phyloP scores from a whole-genome alignment of 2,797 vertebrate genomes.

The Decapterus maruadsi region DNA sequence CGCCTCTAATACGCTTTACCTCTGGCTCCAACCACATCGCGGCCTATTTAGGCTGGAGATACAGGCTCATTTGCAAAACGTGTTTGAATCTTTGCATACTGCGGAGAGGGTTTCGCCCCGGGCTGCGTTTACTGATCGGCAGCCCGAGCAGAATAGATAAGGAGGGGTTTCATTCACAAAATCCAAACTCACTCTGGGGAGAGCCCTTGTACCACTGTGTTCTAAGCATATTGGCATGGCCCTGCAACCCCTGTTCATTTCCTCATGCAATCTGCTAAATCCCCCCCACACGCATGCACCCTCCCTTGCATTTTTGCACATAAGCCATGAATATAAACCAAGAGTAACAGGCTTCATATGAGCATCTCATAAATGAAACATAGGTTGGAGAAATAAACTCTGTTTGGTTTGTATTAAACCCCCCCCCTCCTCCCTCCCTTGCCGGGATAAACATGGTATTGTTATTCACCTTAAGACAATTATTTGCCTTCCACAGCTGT shows the following conservation, averaged over 20 bases:
- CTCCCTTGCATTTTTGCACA: slow-evolving; percentile 24
- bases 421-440: not conserved
- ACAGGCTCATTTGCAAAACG: slow-evolving; percentile 69
- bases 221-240: slow-evolving; percentile 44
- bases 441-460: slow-evolving; percentile 56
- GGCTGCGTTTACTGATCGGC: slow-evolving; percentile 74
- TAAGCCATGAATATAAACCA: slow-evolving; percentile 71
- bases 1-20: slow-evolving; percentile 44
- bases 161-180: slow-evolving; percentile 76
- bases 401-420: slow-evolving; percentile 63
- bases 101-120: slow-evolving; percentile 60
- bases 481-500: slow-evolving; percentile 70
- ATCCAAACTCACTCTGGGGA: slow-evolving; percentile 55
- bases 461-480: slow-evolving; percentile 78
- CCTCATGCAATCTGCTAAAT: slow-evolving; percentile 54
- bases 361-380: slow-evolving; percentile 76
- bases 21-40: slow-evolving; percentile 46
- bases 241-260: slow-evolving; percentile 56
- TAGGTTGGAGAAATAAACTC: slow-evolving; percentile 60
- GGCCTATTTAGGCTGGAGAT: slow-evolving; percentile 56
- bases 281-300: not conserved
- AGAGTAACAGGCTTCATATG: slow-evolving; percentile 59
- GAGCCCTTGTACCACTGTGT: slow-evolving; percentile 51
- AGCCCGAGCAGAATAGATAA: slow-evolving; percentile 69
- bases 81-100: slow-evolving; percentile 58